Conservation (phyloP, 2,797 vertebrate genomes). For the Jordanella pulchra region DNA sequence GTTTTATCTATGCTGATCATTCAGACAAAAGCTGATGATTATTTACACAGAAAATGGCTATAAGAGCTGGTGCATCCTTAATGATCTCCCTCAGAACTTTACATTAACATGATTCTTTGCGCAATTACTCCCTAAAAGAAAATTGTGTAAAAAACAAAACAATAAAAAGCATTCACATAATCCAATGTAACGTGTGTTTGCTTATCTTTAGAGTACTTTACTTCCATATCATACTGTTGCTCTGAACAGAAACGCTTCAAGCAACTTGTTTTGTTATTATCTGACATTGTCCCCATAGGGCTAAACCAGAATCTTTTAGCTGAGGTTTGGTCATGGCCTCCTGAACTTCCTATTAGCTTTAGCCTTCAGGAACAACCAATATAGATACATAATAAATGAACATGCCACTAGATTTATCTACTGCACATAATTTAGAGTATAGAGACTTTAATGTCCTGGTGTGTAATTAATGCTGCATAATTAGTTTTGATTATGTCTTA, state of each 20-base stretch:
- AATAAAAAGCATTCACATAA: not conserved
- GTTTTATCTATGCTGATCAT: not conserved
- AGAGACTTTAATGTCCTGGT: slow-evolving; percentile 8
- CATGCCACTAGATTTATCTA: not conserved
- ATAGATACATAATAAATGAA: not conserved
- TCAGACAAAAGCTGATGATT: not conserved
- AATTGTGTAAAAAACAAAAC: not conserved
- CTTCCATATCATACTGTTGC: not conserved
- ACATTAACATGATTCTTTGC: not conserved
- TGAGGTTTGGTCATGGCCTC: not conserved
- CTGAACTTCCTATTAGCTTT: not conserved
- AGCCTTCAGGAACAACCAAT: not conserved
- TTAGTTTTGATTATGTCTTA: slow-evolving; percentile 53
- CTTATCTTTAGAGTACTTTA: not conserved
- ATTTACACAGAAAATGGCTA: not conserved
- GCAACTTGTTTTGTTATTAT: not conserved
- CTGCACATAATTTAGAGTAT: not conserved
- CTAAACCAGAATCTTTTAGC: not conserved
- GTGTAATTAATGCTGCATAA: slow-evolving; percentile 35
- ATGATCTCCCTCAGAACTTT: not conserved
- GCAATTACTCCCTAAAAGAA: not conserved
- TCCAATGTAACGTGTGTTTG: not conserved
- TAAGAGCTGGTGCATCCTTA: not conserved
- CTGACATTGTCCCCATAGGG: not conserved
- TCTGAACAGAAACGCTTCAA: not conserved